These are phyloP conservation scores for Coturnix japonica DNA, from an alignment of 2,113 vertebrate species.

Conservation along the genomic window DNA sequence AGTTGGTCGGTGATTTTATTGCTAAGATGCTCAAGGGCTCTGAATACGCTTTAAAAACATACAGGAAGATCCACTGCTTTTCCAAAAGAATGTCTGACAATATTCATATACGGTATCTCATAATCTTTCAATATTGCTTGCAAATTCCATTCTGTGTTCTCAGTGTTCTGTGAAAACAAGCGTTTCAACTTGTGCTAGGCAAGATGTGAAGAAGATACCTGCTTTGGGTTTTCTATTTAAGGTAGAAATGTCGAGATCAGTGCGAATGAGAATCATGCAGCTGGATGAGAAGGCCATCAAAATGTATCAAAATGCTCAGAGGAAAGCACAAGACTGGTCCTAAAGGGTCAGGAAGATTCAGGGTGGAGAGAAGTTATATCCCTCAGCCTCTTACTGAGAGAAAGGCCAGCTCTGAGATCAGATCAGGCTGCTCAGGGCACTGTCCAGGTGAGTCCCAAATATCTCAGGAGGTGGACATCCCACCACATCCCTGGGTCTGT, in stretches of 20 bases:
- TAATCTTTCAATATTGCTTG: constrained; percentile 1
- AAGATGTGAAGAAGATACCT: not conserved
- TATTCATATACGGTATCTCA: not conserved
- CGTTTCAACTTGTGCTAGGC: not conserved
- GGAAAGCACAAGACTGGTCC: not conserved
- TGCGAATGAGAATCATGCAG: not conserved
- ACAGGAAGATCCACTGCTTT: not conserved
- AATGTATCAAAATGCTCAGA: not conserved
- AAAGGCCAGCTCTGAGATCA: not conserved
- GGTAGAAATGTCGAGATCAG: not conserved
- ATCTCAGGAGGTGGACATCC: not conserved
- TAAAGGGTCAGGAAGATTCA: not conserved
- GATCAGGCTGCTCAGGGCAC: not conserved
- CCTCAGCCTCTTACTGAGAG: not conserved
- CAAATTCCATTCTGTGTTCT: not conserved
- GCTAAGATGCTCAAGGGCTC: not conserved
- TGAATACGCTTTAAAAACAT: not conserved
- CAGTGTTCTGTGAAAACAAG: not conserved
- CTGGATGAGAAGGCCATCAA: not conserved
- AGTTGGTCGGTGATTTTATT: not conserved
- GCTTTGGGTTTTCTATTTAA: constrained; percentile 4
- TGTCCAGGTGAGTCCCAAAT: not conserved
- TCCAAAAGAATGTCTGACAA: not conserved
- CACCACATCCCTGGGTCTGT: not conserved
- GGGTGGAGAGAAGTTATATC: not conserved